Base-by-base conservation (phyloP, 2,797 vertebrate species). In the Nothura maculosa region DNA sequence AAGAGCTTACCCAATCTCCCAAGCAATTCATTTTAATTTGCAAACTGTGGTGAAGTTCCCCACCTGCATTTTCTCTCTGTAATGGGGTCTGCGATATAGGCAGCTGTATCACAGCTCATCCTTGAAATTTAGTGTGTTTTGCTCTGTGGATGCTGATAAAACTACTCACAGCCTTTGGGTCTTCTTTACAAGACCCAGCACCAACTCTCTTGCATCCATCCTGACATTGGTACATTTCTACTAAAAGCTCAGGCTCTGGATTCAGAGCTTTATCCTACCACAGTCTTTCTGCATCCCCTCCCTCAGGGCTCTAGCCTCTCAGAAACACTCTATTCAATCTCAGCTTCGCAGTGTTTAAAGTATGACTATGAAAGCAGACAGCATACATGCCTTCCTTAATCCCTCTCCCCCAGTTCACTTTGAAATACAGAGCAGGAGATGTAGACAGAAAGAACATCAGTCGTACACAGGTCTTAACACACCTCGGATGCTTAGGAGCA, bases 111-210 rank as follows among this genome's bases (percentile, higher is more conserved):
- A 17, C 12, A 55, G 8, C 66, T 61, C 34, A 15, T 3, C 34
- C 45, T 45, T 16, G 10, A 20, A 48, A 74, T 3, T 10, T 34
- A 12, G 8, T 9, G 24, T 45, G 10, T 12, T 81, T 36, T 68
- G 9, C 28, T 22, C 14, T 22, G 9, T n/a, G 63, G 28, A 52
- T 11, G 6, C 8, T 9, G 22, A 54, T 30, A 34, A 75, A 79
- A 86, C 60, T 0, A 0, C 30, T 48, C 4, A 1, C 0, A 38
- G 32, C 15, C 52, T 66, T 50, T 11, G 34, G 17, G 8, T 63
- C 87, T 34, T 55, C 27, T 48, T 2, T 63, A 19, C 19, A 43
- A 91, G 52, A 70, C 43, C 36, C 28, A 64, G 28, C 13, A 82
- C 18, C 32, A 63, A 38, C 12, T 6, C 32, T 69, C n/a, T 19